Evolutionary conservation across 2,888 invertebrate species (phyloP), one percentile per base, ranked within the genome.

Genomic region (Xestia ashworthii): DNA sequence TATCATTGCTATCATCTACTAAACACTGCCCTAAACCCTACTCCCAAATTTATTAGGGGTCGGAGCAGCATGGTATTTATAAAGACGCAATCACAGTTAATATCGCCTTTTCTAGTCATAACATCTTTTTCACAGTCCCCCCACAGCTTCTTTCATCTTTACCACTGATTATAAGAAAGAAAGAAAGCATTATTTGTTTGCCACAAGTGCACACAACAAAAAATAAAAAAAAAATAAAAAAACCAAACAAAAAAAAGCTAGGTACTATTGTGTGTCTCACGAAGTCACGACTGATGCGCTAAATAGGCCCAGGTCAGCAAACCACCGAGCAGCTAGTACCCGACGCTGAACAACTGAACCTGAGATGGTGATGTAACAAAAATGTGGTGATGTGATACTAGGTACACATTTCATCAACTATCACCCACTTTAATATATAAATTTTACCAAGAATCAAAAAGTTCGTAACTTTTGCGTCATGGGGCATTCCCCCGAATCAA

Each of bases 401-500:
- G 44, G n/a, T 12, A 55, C 55, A 2, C 14, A 25, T 1, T 58
- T 32, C 6, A 60, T 32, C 19, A 60, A 32, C 16, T 19, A 44
- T 6, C 14, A 44, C 12, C 44, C 44, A 44, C 44, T 44, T 44
- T 44, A 65, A 65, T 65, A 1, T 44, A 12, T 46, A n/a, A 62
- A 70, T 55, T 74, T 22, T 16, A 62, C 62, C 19, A 55, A 55
- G 22, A 78, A 46, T 22, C 3, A 6, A 60, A 60, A 16, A 19
- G 19, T 22, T 46, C 22, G 8, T 46, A 41, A 50, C 8, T 48
- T 68, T 50, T 22, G 53, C 25, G 53, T 55, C 38, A 78, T 78
- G 46, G 48, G 22, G 16, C 53, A 64, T 64, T 78, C 16, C 14
- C 22, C 16, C 46, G 38, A 78, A 71, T 32, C 22, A 64, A 71